Evolutionary conservation across 1,140 invertebrate genomes (phyloP).

Genomic region (Leptestheria dahalacensis): DNA sequence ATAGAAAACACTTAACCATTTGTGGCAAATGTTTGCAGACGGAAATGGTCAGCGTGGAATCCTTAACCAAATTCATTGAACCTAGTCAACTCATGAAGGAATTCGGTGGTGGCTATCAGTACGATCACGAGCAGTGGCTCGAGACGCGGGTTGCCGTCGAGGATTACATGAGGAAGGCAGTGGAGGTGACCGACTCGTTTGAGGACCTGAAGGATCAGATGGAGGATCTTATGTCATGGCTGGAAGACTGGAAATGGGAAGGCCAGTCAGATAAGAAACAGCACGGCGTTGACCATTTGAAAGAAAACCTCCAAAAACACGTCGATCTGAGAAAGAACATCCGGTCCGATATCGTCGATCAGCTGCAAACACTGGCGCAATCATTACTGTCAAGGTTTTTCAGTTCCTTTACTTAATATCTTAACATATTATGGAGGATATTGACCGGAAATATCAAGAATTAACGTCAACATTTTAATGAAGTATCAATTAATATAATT

Average conservation of each 20-base stretch:
- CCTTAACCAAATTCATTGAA: slow-evolving; percentile 79
- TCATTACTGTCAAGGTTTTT: slow-evolving; percentile 43
- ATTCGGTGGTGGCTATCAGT: slow-evolving; percentile 81
- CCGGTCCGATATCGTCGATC: slow-evolving; percentile 79
- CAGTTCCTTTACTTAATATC: slow-evolving; percentile 22
- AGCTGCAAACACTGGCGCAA: slow-evolving; percentile 61
- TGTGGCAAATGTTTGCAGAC: slow-evolving; percentile 67
- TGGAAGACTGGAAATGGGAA: slow-evolving; percentile 12
- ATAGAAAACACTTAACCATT: too few species aligned
- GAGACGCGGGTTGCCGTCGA: slow-evolving; percentile 83
- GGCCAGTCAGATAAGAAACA: background rate
- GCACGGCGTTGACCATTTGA: slow-evolving; percentile 5
- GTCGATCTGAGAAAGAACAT: slow-evolving; percentile 89
- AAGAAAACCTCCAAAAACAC: slow-evolving; percentile 38
- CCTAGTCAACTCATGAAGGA: slow-evolving; percentile 78
- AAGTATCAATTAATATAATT: too few species aligned
- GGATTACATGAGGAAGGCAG: slow-evolving; percentile 87
- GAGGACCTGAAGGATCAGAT: slow-evolving; percentile 58
- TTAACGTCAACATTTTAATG: background rate
- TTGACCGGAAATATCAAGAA: background rate
- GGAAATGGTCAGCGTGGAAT: slow-evolving; percentile 87
- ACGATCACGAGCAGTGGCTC: slow-evolving; percentile 94
- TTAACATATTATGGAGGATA: background rate
- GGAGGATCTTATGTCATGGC: slow-evolving; percentile 55
- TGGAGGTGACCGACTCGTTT: slow-evolving; percentile 74